A percentile compares a stretch with the other conserved stretches of the same genome.
Conservation (phyloP, 2,797 vertebrate species). For the Anomalospiza imberbis region DNA sequence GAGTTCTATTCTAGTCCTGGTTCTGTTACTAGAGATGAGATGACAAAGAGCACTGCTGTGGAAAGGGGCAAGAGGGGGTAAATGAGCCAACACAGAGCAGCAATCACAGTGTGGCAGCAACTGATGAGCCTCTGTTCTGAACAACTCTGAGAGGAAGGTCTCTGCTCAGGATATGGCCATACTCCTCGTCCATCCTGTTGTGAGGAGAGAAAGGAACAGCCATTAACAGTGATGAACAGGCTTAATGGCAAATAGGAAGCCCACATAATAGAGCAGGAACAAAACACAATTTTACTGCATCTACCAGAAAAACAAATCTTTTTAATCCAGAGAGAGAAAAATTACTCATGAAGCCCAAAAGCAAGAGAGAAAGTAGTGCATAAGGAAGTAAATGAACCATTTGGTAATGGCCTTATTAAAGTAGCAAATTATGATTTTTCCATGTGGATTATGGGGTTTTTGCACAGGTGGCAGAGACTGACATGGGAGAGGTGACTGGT, state of each 20-base stretch:
- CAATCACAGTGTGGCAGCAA: not conserved
- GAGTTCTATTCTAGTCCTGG: no score
- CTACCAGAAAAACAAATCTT: not conserved
- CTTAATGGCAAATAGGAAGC: slow-evolving; percentile 13
- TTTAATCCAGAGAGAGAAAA: not conserved
- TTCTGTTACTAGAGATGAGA: not conserved
- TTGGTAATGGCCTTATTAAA: not conserved
- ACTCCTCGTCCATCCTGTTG: not conserved
- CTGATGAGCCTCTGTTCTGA: not conserved
- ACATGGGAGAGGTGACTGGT: not conserved
- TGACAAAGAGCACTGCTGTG: not conserved
- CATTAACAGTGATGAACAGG: slow-evolving; percentile 8
- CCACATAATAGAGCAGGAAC: not conserved
- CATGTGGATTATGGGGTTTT: not conserved
- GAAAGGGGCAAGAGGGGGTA: not conserved
- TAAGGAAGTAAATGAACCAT: not conserved
- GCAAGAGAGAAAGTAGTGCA: not conserved
- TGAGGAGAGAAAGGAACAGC: not conserved
- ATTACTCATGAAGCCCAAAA: not conserved
- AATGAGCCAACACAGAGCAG: not conserved
- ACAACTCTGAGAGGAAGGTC: not conserved
- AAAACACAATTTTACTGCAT: not conserved
- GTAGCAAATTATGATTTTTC: not conserved
- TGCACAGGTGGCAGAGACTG: not conserved
- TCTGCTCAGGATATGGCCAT: not conserved